These are phyloP conservation scores for Brotula barbata DNA, from an alignment of 2,797 vertebrate species.

Conservation along the genomic window DNA sequence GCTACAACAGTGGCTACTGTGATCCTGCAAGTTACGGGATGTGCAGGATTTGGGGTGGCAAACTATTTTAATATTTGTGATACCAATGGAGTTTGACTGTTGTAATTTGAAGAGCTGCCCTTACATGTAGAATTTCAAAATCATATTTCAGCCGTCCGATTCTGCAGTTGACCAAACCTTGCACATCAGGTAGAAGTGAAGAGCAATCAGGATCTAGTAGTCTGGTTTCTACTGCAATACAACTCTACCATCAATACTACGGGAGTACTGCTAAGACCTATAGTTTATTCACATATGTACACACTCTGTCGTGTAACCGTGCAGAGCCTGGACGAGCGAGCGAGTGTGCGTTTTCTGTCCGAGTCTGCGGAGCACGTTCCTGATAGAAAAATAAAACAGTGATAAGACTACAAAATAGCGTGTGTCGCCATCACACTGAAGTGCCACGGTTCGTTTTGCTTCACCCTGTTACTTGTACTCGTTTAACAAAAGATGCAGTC, in stretches of 20 bases:
- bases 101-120: slow-evolving; percentile 44
- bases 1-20: slow-evolving; percentile 75
- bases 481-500: slow-evolving; percentile 37
- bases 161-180: slow-evolving; percentile 38
- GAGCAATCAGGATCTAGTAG: slow-evolving; percentile 57
- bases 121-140: neutral
- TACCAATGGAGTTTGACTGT: too few relatives aligned
- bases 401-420: slow-evolving; percentile 63
- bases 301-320: slow-evolving; percentile 45
- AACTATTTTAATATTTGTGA: too few relatives aligned
- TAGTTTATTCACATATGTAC: slow-evolving; percentile 76
- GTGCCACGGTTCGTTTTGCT: slow-evolving; percentile 34
- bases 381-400: slow-evolving; percentile 74
- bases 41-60: slow-evolving; percentile 36
- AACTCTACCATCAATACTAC: slow-evolving; percentile 67
- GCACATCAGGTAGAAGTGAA: slow-evolving; percentile 54
- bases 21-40: slow-evolving; percentile 60
- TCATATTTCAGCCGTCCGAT: neutral
- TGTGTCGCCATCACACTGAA: slow-evolving; percentile 44
- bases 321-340: slow-evolving; percentile 46
- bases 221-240: slow-evolving; percentile 69
- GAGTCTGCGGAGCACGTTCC: slow-evolving; percentile 44
- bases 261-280: slow-evolving; percentile 55
- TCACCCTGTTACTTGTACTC: slow-evolving; percentile 39
- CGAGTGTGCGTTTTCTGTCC: slow-evolving; percentile 46